Percentiles rank a stretch among this genome's conserved stretches.
phyloP scores from a whole-genome alignment of 2,113 vertebrate genomes.

The Tapirus terrestris region DNA sequence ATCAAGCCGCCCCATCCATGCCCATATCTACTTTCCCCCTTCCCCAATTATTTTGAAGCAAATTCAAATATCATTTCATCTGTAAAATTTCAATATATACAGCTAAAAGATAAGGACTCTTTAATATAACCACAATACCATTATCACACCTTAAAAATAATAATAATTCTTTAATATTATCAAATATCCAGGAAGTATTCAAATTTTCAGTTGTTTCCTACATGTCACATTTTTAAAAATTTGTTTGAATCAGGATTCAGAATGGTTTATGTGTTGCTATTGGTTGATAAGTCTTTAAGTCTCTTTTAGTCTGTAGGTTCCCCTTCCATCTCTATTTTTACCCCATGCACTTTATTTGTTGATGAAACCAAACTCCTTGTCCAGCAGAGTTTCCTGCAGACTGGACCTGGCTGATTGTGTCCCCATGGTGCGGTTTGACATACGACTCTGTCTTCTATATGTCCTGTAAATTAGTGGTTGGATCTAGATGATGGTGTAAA shows the following conservation, averaged over 20 bases:
- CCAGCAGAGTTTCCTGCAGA: not conserved
- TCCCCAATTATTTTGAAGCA: not conserved
- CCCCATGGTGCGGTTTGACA: not conserved
- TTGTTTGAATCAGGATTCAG: conserved; percentile 6
- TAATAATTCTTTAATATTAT: not conserved
- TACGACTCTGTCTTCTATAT: not conserved
- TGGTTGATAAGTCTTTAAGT: not conserved
- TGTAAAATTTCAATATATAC: not conserved
- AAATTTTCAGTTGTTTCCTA: not conserved
- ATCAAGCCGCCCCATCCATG: not conserved
- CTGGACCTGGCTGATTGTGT: not conserved
- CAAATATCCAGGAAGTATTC: not conserved
- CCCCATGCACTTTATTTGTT: not conserved
- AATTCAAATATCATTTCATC: not conserved
- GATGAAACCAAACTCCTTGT: conserved; percentile 2
- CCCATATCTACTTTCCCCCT: not conserved
- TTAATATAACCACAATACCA: not conserved
- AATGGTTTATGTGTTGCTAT: not conserved
- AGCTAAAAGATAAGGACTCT: not conserved
- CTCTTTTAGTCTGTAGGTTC: not conserved
- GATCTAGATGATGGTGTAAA: not conserved
- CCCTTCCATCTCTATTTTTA: not conserved
- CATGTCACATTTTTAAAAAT: not conserved
- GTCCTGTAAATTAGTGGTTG: not conserved
- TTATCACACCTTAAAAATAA: not conserved